These are phyloP conservation scores for Drosophila triauraria DNA, from an alignment of 1,140 invertebrate species.

Conservation along the genomic window DNA sequence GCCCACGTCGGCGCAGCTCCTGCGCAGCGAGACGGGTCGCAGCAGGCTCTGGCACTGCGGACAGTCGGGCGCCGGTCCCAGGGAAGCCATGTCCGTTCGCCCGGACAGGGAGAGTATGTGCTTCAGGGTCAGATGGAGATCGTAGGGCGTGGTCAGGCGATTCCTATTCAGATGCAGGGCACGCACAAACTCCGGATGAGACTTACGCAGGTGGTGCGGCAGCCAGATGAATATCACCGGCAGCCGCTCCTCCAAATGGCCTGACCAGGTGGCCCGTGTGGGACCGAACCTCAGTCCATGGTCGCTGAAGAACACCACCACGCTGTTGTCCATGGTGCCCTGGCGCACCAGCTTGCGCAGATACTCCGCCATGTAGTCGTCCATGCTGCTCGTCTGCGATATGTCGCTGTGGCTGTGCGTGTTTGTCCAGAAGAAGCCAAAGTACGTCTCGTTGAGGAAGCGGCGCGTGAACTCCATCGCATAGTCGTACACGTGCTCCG, in stretches of 20 bases:
- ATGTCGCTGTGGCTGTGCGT: constrained; percentile 92
- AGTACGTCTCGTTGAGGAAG: constrained; percentile 87
- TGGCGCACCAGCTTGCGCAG: constrained; percentile 87
- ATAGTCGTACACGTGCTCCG: constrained; percentile 87
- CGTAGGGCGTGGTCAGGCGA: constrained; percentile 93
- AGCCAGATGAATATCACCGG: constrained; percentile 93
- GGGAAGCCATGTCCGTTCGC: constrained; percentile 82
- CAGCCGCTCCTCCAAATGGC: constrained; percentile 95
- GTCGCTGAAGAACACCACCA: constrained; percentile 94
- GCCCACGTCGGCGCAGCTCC: constrained; percentile 90
- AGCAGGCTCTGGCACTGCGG: constrained; percentile 90
- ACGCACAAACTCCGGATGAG: constrained; percentile 87
- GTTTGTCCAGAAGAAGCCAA: constrained; percentile 93
- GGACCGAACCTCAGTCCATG: constrained; percentile 96
- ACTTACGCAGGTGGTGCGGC: constrained; percentile 90
- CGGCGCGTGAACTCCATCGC: constrained; percentile 87
- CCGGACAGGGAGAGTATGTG: constrained; percentile 84
- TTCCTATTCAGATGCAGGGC: constrained; percentile 91
- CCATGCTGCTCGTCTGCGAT: constrained; percentile 90
- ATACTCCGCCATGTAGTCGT: constrained; percentile 87
- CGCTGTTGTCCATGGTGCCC: constrained; percentile 88
- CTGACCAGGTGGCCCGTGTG: constrained; percentile 88
- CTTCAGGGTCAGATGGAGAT: constrained; percentile 90
- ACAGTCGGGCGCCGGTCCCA: constrained; percentile 85
- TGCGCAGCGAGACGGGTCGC: constrained; percentile 87